These are phyloP conservation scores for Exocentrus adspersus DNA, from an alignment of 2,888 invertebrate species.

Conservation along the genomic window DNA sequence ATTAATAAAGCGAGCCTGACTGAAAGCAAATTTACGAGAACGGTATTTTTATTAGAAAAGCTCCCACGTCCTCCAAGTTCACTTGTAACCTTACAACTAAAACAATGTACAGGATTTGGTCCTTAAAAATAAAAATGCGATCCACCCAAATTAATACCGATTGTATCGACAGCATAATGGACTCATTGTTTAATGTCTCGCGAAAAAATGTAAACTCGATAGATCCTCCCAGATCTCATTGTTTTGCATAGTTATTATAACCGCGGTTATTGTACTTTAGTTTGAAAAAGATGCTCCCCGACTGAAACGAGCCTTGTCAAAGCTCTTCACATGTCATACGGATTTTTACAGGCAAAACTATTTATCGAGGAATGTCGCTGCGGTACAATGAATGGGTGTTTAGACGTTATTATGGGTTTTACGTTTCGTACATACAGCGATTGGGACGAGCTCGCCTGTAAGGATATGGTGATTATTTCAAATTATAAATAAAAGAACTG, in stretches of 20 bases:
- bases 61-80: no score
- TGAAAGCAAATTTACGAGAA: no score
- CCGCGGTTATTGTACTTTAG: slow-evolving; percentile 31
- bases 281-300: slow-evolving; percentile 24
- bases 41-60: background rate
- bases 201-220: background rate
- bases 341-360: slow-evolving; percentile 26
- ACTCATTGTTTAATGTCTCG: background rate
- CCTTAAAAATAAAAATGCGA: background rate
- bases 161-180: background rate
- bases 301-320: slow-evolving; percentile 29
- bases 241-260: slow-evolving; percentile 19
- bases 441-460: slow-evolving; percentile 12
- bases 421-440: slow-evolving; percentile 17
- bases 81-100: no score
- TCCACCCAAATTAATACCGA: background rate
- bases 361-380: slow-evolving; percentile 23
- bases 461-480: slow-evolving; percentile 5
- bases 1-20: background rate
- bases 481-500: no score
- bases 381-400: slow-evolving; percentile 40
- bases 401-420: slow-evolving; percentile 7
- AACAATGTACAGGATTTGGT: no score
- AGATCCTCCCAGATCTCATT: slow-evolving; percentile 1
- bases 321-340: slow-evolving; percentile 34